Conservation (phyloP, 2,797 vertebrate genomes). For the Vultur gryphus region DNA sequence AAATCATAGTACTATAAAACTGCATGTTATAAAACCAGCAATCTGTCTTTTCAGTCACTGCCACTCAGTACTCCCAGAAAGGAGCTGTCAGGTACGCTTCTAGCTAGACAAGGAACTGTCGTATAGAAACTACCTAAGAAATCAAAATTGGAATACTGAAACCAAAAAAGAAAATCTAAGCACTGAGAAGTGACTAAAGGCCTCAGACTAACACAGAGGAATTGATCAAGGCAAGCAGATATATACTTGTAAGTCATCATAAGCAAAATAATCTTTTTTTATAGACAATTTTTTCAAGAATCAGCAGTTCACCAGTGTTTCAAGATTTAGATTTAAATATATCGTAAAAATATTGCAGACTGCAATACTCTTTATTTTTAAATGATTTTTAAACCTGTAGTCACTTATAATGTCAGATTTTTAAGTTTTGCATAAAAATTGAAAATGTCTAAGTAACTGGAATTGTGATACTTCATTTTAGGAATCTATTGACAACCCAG, state of each 20-base stretch:
- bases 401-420: neutral
- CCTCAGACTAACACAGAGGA: neutral
- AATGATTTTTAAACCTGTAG: neutral
- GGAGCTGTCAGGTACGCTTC: neutral
- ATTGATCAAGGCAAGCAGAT: neutral
- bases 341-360: neutral
- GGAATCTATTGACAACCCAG: neutral
- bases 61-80: neutral
- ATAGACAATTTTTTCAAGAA: neutral
- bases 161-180: neutral
- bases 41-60: neutral
- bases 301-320: neutral
- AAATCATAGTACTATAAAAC: neutral
- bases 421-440: neutral
- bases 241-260: neutral
- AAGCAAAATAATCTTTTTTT: neutral
- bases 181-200: neutral
- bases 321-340: neutral
- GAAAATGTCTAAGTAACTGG: neutral
- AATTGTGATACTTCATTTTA: neutral
- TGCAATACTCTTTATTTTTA: neutral
- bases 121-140: neutral
- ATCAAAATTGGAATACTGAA: neutral
- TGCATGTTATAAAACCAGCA: neutral
- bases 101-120: neutral